Evolutionary conservation across 2,113 vertebrate species (phyloP).

Genomic region (Ceyx margarethae): DNA sequence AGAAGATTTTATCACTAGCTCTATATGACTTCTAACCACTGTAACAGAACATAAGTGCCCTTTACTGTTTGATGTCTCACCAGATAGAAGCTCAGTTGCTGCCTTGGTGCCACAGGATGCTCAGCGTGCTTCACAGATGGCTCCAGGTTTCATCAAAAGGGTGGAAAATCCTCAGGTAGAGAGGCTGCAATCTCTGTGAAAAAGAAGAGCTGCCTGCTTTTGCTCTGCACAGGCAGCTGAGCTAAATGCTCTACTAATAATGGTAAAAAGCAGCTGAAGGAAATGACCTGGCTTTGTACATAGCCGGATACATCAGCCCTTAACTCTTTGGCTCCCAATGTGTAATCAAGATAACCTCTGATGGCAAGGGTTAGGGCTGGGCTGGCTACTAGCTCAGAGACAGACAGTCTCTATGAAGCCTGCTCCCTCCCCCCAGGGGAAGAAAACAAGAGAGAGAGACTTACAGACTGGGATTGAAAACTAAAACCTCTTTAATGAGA

Average conservation of each 20-base stretch:
- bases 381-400: background rate
- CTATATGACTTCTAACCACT: background rate
- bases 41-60: background rate
- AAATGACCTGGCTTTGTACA: conserved; percentile 19
- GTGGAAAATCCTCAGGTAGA: background rate
- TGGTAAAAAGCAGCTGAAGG: conserved; percentile 18
- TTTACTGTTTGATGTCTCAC: conserved; percentile 6
- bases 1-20: background rate
- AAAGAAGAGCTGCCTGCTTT: background rate
- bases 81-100: background rate
- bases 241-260: background rate
- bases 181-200: background rate
- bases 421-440: background rate
- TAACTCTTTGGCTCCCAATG: conserved; percentile 36
- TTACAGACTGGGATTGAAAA: background rate
- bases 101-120: background rate
- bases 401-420: background rate
- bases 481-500: background rate
- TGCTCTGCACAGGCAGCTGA: background rate
- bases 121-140: background rate
- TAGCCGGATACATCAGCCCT: background rate
- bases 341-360: background rate
- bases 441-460: background rate
- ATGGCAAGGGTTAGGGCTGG: background rate
- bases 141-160: background rate